phyloP scores from a whole-genome alignment of 2,888 invertebrate species.

The Poecilus cupreus region DNA sequence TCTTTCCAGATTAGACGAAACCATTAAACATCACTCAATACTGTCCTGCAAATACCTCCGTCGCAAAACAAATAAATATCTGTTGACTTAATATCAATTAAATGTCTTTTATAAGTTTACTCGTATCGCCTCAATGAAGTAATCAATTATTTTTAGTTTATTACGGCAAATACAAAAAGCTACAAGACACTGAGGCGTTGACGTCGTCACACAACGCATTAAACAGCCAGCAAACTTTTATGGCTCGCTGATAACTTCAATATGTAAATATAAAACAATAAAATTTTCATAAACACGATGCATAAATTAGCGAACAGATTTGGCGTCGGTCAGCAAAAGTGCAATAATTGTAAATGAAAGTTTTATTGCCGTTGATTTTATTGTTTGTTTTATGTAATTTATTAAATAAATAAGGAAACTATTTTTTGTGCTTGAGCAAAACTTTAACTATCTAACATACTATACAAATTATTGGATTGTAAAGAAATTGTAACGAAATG shows the following conservation, averaged over 20 bases:
- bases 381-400: too few species aligned
- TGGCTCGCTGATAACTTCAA: conserved; percentile 23
- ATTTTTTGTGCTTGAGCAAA: too few species aligned
- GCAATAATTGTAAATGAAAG: conserved; percentile 9
- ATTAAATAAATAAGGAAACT: too few species aligned
- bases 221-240: conserved; percentile 8
- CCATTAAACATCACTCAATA: background rate
- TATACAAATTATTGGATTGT: too few species aligned
- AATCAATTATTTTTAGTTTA: conserved; percentile 43
- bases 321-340: conserved; percentile 8
- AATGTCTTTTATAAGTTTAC: conserved; percentile 7
- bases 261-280: conserved; percentile 45
- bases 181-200: background rate
- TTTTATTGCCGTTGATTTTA: background rate
- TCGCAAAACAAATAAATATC: conserved; percentile 24
- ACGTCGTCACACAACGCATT: background rate
- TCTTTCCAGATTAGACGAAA: background rate
- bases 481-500: too few species aligned
- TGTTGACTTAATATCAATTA: conserved; percentile 41
- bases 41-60: background rate
- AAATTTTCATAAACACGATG: conserved; percentile 30
- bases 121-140: conserved; percentile 17
- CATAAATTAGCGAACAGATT: background rate
- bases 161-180: conserved; percentile 32
- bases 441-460: too few species aligned